Percentiles rank a stretch among this genome's conserved stretches.
Evolutionary conservation across 2,888 invertebrate genomes (phyloP).

Genomic region (Chironomus riparius): DNA sequence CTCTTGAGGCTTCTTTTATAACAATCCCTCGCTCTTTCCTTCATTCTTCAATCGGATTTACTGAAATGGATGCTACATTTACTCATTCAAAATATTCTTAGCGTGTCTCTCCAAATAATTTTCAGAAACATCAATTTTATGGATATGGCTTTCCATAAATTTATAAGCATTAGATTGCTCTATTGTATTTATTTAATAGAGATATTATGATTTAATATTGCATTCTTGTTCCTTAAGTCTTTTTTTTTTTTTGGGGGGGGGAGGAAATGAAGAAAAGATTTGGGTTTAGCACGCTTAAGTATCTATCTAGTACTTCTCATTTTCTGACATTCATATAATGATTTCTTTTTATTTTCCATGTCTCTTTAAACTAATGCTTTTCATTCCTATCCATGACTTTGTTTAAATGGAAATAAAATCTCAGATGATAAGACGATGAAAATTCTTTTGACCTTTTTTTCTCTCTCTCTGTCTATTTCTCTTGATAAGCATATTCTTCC

Average conservation of each 20-base stretch:
- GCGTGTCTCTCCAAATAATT: neutral
- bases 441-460: conserved; percentile 14
- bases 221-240: neutral
- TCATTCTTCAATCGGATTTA: conserved; percentile 6
- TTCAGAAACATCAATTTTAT: no score
- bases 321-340: no score
- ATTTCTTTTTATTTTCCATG: neutral
- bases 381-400: neutral
- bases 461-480: neutral
- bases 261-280: neutral
- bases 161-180: neutral
- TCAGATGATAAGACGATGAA: neutral
- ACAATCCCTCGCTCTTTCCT: neutral
- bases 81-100: neutral
- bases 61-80: neutral
- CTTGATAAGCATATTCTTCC: neutral
- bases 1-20: neutral
- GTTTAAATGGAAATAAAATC: conserved; percentile 2
- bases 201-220: no score
- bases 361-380: no score
- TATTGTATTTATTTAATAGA: no score
- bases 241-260: neutral
- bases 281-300: no score
- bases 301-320: no score
- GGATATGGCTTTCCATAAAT: no score